Percentiles rank a stretch among this genome's conserved stretches.
Conservation (phyloP, 2,888 invertebrate genomes). For the Apamea epomidion region DNA sequence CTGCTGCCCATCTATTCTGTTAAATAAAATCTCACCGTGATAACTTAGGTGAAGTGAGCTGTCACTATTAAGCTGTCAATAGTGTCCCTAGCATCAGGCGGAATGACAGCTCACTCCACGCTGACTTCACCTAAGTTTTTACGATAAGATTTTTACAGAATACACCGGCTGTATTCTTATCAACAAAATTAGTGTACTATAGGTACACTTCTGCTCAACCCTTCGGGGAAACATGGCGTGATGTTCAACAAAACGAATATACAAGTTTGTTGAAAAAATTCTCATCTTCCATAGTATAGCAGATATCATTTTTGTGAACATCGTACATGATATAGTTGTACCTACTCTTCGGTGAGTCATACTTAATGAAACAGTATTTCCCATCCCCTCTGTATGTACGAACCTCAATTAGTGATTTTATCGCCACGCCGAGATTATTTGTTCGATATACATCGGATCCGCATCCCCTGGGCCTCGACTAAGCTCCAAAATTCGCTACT, state of each 20-base stretch:
- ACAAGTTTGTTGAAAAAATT: neutral
- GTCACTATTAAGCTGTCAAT: too few species aligned
- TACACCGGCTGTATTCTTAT: neutral
- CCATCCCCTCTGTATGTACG: constrained; percentile 17
- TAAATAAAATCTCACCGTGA: neutral
- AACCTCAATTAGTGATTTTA: constrained; percentile 54
- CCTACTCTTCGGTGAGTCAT: constrained; percentile 37
- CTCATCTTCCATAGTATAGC: neutral
- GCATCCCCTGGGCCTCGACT: constrained; percentile 56
- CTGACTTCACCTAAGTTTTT: neutral
- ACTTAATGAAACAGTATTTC: constrained; percentile 42
- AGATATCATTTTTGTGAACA: neutral
- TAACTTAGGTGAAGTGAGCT: neutral
- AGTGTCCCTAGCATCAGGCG: too few species aligned
- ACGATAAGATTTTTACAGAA: neutral
- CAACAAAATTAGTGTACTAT: neutral
- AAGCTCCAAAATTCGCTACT: constrained; percentile 69
- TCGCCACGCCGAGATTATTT: constrained; percentile 55
- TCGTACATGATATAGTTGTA: constrained; percentile 21
- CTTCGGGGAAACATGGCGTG: neutral
- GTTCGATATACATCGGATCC: constrained; percentile 50
- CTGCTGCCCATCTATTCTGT: neutral
- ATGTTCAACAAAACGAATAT: neutral
- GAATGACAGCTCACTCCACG: too few species aligned
- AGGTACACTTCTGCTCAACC: neutral